Evolutionary conservation across 2,888 invertebrate genomes (phyloP), one percentile per base, ranked within the genome.

Genomic region (Tipula vernalis): DNA sequence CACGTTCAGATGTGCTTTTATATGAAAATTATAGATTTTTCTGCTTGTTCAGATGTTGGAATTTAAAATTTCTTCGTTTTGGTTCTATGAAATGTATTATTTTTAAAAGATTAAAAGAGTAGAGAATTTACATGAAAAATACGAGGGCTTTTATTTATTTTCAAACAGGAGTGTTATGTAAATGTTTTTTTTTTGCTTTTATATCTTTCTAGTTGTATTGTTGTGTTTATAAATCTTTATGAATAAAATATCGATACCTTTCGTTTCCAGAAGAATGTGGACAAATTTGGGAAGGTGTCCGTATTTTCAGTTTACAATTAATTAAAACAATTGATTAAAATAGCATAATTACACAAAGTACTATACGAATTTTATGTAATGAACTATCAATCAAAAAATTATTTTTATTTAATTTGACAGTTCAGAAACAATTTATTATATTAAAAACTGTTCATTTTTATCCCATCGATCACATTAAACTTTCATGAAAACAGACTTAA

Each of bases 11-110:
- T 71, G 71, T 71, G 71, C 71, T 71, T 71, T 71, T 71, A 28
- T 71, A 71, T 71, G 12, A 71, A 71, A 71, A 71, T 71, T 71
- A 71, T 71, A 71, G 71, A 71, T 71, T 28, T 57, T 71, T 71
- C 71, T 71, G 71, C 71, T 71, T 71, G 71, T 71, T 71, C 71
- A 71, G 71, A 71, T 71, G 71, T 71, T 71, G 71, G n/a, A 71
- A 71, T 71, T 57, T 71, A 51, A 71, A 71, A 71, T 28, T 10
- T 28, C 28, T 28, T 71, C 71, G 28, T 71, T 71, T 71, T 4
- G 71, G 28, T 71, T 28, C 71, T 71, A 71, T 71, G 71, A 71
- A 71, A 71, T 71, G 71, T 71, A 71, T 71, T 71, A 71, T 71
- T 71, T 51, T 71, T 28, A 71, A 71, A 71, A 71, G 71, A 71